Percentiles rank a stretch among this genome's conserved stretches.
These are phyloP conservation scores for Melanotaenia nigrans DNA, from an alignment of 2,797 vertebrate species.

Conservation along the genomic window DNA sequence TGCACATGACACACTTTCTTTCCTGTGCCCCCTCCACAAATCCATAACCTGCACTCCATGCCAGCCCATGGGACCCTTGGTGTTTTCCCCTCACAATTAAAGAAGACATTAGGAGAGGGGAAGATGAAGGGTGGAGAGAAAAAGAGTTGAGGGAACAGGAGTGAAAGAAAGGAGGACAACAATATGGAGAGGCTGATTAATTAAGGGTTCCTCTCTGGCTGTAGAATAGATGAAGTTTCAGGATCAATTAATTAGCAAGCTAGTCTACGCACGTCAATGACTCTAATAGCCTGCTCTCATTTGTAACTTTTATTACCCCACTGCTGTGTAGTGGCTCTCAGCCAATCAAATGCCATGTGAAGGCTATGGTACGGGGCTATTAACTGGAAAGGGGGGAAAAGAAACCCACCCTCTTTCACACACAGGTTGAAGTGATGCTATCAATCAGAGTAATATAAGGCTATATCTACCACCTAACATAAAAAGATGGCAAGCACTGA, in stretches of 20 bases:
- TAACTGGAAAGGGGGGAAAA: constrained; percentile 49
- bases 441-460: constrained; percentile 52
- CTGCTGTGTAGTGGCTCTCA: constrained; percentile 71
- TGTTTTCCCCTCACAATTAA: constrained; percentile 69
- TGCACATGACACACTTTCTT: constrained; percentile 32
- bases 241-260: constrained; percentile 84
- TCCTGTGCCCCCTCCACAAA: constrained; percentile 39
- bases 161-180: constrained; percentile 52
- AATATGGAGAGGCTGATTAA: constrained; percentile 77
- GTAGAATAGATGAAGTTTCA: constrained; percentile 84
- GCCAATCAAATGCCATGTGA: constrained; percentile 70
- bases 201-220: constrained; percentile 78
- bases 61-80: constrained; percentile 40
- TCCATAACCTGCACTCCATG: constrained; percentile 35
- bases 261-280: constrained; percentile 79
- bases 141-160: constrained; percentile 24
- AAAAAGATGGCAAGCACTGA: constrained; percentile 23
- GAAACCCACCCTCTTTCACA: constrained; percentile 24
- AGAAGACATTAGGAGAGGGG: constrained; percentile 46
- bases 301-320: constrained; percentile 84
- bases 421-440: constrained; percentile 49
- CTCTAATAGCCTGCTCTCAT: constrained; percentile 83
- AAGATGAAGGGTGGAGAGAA: background rate
- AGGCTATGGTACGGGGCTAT: constrained; percentile 61
- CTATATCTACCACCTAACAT: constrained; percentile 21